Base-by-base conservation (phyloP, 2,888 invertebrate species). In the Cinara cedri region DNA sequence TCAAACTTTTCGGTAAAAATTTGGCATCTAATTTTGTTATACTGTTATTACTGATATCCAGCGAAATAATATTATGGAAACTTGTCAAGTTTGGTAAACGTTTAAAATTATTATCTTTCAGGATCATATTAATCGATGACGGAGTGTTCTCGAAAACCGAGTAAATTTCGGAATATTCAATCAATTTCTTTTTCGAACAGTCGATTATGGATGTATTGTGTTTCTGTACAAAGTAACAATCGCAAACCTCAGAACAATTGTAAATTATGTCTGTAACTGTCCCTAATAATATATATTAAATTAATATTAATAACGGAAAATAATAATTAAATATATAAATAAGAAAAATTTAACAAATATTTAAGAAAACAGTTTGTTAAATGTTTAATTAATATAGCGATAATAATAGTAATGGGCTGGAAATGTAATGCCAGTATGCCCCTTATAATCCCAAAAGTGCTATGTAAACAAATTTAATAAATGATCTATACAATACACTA, bases 1-100 rank as follows among this genome's bases (percentile, higher is more conserved):
- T 76, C 34, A 76, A 68, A 57, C 13, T 76, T 76, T 26, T 76
- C 13, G 76, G 76, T 26, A 76, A 42, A 19, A 55, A 46, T 16
- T 49, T 4, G 14, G 46, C 57, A 46, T 76, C 21, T 19, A 76
- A 14, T 57, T 24, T 68, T 1, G 55, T 57, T 57, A 76, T 19
- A 16, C 9, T 49, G 9, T 76, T 76, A 24, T 66, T 26, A 68
- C 76, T 76, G 10, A 76, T 19, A 46, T 76, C 66, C 46, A 76
- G 57, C 8, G 11, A 46, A 19, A 42, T 19, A n/a, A 76, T 34
- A n/a, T n/a, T n/a, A 3, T 14, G 2, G 9, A 66, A 76, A 49
- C 26, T 76, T 4, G 66, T 49, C 19, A 76, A 14, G 46, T 68
- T 66, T 2, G 76, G 66, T 57, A 46, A 46, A 21, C 46, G 6